A percentile compares a stretch with the other conserved stretches of the same genome.
Conservation (phyloP, 1,140 invertebrate genomes). For the Eubasilissa regina region DNA sequence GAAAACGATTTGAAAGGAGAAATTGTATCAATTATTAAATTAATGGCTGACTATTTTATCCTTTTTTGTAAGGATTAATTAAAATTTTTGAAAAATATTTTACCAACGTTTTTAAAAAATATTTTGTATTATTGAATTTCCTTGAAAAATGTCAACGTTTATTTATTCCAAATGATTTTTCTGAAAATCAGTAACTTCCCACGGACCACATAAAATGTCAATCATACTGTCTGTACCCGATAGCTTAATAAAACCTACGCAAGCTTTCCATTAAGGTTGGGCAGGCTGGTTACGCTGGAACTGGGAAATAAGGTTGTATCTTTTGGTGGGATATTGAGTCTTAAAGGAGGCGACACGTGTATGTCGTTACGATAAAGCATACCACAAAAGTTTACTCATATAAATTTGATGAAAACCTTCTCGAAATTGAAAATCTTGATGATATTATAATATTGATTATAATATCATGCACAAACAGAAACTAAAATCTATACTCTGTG, state of each 20-base stretch:
- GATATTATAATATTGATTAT: conserved; percentile 1
- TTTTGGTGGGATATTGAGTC: conserved; percentile 20
- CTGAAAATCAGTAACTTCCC: neutral
- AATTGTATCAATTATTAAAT: too few relatives aligned
- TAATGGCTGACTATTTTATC: too few relatives aligned
- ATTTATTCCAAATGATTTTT: too few relatives aligned
- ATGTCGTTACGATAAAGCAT: conserved; percentile 3
- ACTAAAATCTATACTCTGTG: too few relatives aligned
- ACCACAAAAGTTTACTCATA: conserved; percentile 19
- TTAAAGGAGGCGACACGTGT: conserved; percentile 23
- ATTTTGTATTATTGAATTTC: too few relatives aligned
- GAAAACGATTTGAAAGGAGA: too few relatives aligned
- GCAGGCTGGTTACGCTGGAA: neutral
- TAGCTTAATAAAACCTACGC: neutral
- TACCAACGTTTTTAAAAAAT: too few relatives aligned
- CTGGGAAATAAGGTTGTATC: conserved; percentile 22
- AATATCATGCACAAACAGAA: too few relatives aligned
- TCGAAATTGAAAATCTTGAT: conserved; percentile 7
- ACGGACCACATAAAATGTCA: neutral
- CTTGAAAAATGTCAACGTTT: too few relatives aligned
- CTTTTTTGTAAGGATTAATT: too few relatives aligned
- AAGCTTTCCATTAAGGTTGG: conserved; percentile 7
- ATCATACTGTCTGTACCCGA: neutral
- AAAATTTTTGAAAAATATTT: too few relatives aligned
- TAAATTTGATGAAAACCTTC: conserved; percentile 12